Percentiles rank a stretch among this genome's conserved stretches.
Conservation (phyloP, 2,888 invertebrate genomes). For the Camptogramma bilineatum region DNA sequence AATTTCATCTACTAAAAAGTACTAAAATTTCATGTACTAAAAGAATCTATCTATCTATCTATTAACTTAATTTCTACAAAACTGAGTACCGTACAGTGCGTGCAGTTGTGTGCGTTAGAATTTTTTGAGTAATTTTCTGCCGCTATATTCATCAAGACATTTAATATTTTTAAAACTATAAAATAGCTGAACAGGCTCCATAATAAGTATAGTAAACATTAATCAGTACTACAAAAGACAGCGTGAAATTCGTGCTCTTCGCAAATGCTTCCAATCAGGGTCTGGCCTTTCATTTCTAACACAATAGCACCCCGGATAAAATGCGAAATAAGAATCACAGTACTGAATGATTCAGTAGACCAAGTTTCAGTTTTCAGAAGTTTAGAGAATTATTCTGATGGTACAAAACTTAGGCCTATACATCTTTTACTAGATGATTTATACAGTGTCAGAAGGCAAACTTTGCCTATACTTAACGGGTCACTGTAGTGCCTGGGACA, state of each 20-base stretch:
- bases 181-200: constrained; percentile 20
- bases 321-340: constrained; percentile 56
- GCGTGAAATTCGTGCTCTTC: constrained; percentile 63
- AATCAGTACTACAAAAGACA: constrained; percentile 65
- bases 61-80: no score
- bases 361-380: neutral
- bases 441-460: no score
- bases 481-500: no score
- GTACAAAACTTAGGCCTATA: no score
- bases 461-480: no score
- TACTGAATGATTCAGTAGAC: constrained; percentile 9
- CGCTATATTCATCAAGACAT: neutral
- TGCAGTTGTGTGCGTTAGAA: no score
- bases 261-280: constrained; percentile 69
- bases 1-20: no score
- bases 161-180: neutral
- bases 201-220: constrained; percentile 61
- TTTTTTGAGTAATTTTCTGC: no score
- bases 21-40: no score
- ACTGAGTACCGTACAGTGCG: no score
- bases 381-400: neutral
- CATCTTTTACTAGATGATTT: no score
- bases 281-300: constrained; percentile 61
- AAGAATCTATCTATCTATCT: no score
- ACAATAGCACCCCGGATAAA: constrained; percentile 59